Evolutionary conservation across 2,888 invertebrate genomes (phyloP).

Genomic region (Megaustenia siamemsis): DNA sequence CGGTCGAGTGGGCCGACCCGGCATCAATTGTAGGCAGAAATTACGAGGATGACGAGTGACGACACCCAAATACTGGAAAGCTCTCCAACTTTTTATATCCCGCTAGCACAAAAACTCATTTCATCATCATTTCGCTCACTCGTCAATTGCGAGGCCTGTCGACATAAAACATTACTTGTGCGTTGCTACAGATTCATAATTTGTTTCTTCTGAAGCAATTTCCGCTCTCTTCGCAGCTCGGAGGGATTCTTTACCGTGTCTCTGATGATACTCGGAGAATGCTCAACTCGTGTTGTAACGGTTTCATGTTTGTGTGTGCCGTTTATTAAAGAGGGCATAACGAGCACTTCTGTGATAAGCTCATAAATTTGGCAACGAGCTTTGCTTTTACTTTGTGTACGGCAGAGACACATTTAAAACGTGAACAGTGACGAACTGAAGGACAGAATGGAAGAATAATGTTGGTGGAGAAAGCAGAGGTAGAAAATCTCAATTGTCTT

Average conservation of each 20-base stretch:
- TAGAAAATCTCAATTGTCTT: no score
- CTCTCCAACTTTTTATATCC: constrained; percentile 23
- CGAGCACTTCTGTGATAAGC: background rate
- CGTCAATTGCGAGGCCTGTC: constrained; percentile 38
- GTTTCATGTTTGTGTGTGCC: background rate
- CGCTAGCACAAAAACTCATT: constrained; percentile 29
- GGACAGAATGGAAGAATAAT: no score
- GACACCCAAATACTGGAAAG: constrained; percentile 7
- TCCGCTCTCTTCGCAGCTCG: background rate
- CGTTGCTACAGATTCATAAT: constrained; percentile 33
- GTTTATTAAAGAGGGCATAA: background rate
- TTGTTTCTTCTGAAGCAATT: constrained; percentile 32
- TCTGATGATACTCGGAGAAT: background rate
- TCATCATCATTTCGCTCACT: constrained; percentile 40
- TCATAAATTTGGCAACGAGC: background rate
- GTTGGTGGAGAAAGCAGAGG: no score
- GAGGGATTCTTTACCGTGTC: background rate
- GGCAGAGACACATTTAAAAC: no score
- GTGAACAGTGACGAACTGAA: no score
- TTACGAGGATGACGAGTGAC: background rate
- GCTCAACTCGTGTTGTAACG: background rate
- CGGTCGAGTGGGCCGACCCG: background rate
- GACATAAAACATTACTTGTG: constrained; percentile 43
- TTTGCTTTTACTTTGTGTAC: background rate
- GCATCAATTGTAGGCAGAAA: constrained; percentile 25